A percentile compares a stretch with the other conserved stretches of the same genome.
Conservation (phyloP, 2,113 vertebrate genomes). For the Cynopterus brachyotis region DNA sequence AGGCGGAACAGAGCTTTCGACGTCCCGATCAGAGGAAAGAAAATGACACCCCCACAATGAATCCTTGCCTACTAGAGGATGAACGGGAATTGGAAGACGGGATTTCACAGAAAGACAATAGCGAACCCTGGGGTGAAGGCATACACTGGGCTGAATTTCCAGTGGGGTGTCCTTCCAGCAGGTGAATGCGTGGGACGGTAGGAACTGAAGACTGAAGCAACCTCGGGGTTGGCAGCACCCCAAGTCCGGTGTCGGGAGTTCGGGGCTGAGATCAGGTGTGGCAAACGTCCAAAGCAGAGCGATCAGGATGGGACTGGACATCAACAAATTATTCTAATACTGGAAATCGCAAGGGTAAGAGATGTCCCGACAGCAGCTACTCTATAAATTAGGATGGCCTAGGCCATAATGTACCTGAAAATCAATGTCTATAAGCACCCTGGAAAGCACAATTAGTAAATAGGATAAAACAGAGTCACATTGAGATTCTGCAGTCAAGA, state of each 20-base stretch:
- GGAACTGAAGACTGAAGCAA: not conserved
- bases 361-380: not conserved
- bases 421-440: not conserved
- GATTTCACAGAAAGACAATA: not conserved
- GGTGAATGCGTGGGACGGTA: too few species aligned
- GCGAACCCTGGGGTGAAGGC: accelerated
- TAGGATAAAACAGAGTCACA: not conserved
- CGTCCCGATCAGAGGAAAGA: constrained; percentile 38
- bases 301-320: not conserved
- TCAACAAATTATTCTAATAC: not conserved
- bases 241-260: accelerated
- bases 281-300: not conserved
- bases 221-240: not conserved
- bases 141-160: accelerated
- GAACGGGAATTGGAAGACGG: not conserved
- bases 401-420: not conserved
- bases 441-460: not conserved
- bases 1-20: constrained; percentile 58
- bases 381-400: not conserved
- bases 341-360: not conserved
- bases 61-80: not conserved
- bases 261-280: not conserved
- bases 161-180: not conserved
- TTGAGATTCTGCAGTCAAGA: not conserved
- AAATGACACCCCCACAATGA: constrained; percentile 55